A percentile compares a stretch with the other conserved stretches of the same genome.
Evolutionary conservation across 2,888 invertebrate species (phyloP).

Genomic region (Aphodius sticticus): DNA sequence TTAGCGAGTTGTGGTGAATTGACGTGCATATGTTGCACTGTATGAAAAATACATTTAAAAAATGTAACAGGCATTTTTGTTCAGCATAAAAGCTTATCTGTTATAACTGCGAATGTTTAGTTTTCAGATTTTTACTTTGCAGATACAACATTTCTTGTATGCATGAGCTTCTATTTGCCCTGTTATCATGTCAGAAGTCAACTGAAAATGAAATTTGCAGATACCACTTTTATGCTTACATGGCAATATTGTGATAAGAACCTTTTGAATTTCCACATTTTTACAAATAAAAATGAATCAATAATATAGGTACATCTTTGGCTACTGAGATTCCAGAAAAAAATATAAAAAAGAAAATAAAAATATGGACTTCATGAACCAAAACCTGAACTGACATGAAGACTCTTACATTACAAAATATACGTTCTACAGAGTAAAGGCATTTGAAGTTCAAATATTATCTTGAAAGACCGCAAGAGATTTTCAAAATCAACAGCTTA

Average conservation of each 20-base stretch:
- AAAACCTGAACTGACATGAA: not conserved
- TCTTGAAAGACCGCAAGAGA: not conserved
- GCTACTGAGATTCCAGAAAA: constrained; percentile 15
- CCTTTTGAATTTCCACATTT: not conserved
- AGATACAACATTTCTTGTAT: too few species aligned
- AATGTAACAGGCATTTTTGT: too few species aligned
- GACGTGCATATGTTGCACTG: too few species aligned
- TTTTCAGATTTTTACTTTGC: too few species aligned
- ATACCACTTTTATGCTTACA: not conserved
- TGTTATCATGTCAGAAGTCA: too few species aligned
- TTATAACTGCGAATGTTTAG: too few species aligned
- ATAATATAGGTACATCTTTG: constrained; percentile 25
- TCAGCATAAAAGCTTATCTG: too few species aligned
- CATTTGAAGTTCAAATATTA: not conserved
- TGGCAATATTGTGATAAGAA: not conserved
- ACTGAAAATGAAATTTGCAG: too few species aligned
- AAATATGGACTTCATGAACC: constrained; percentile 18
- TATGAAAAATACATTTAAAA: too few species aligned
- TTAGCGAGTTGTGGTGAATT: too few species aligned
- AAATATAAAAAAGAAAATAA: constrained; percentile 9
- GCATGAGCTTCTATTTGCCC: too few species aligned
- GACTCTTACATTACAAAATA: not conserved
- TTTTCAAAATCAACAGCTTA: not conserved
- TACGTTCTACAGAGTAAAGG: not conserved
- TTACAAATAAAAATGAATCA: not conserved